Conservation (phyloP, 1,140 invertebrate species). For the Lepeophtheirus salmonis region DNA sequence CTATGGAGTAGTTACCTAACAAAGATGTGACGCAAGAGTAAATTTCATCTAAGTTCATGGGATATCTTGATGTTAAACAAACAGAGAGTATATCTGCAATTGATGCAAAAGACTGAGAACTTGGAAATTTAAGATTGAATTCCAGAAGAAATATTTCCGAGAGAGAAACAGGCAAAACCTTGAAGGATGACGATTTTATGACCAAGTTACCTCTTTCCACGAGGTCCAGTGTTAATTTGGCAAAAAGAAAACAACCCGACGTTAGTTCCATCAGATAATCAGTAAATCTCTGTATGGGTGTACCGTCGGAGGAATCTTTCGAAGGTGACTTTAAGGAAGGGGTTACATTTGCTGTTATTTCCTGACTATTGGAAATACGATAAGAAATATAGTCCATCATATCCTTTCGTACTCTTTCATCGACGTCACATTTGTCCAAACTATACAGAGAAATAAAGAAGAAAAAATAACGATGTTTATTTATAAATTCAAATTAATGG, state of each 20-base stretch:
- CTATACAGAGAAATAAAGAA: too few species aligned
- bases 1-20: too few species aligned
- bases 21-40: conserved; percentile 57
- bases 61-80: conserved; percentile 70
- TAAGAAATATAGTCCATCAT: conserved; percentile 66
- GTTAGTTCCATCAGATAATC: conserved; percentile 60
- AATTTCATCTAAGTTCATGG: conserved; percentile 70
- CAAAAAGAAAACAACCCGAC: conserved; percentile 72
- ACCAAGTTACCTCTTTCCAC: conserved; percentile 80
- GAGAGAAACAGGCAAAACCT: conserved; percentile 71
- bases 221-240: conserved; percentile 77
- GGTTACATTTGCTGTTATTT: conserved; percentile 65
- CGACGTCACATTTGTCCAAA: conserved; percentile 27
- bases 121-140: conserved; percentile 80
- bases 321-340: conserved; percentile 22
- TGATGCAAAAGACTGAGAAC: conserved; percentile 59
- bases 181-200: conserved; percentile 75
- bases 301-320: conserved; percentile 27
- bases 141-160: conserved; percentile 79
- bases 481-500: too few species aligned
- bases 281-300: conserved; percentile 42
- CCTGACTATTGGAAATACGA: conserved; percentile 50
- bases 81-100: conserved; percentile 48
- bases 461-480: too few species aligned
- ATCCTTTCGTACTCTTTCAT: conserved; percentile 56